Evolutionary conservation across 2,113 vertebrate genomes (phyloP).

Genomic region (Rissa tridactyla): DNA sequence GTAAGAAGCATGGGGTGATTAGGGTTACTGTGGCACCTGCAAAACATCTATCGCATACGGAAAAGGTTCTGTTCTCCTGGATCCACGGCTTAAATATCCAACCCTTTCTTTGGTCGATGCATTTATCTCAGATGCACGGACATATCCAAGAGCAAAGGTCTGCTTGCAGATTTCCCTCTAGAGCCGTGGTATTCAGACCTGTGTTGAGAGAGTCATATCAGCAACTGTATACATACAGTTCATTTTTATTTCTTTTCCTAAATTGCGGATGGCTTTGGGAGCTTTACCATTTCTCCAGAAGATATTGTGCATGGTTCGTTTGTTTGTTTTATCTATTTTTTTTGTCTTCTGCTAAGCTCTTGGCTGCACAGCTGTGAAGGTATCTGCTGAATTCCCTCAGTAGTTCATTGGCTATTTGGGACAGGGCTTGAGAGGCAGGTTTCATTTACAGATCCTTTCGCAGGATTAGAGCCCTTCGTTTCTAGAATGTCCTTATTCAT

Average conservation of each 20-base stretch:
- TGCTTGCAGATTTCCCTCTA: neutral
- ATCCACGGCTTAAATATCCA: neutral
- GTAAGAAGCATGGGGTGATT: neutral
- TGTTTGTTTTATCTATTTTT: neutral
- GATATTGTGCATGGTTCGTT: neutral
- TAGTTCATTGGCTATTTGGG: neutral
- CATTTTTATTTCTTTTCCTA: neutral
- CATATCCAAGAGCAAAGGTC: neutral
- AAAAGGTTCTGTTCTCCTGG: neutral
- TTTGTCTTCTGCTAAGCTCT: neutral
- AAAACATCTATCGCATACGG: neutral
- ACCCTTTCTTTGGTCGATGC: neutral
- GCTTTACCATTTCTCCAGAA: neutral
- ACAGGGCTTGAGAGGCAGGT: neutral
- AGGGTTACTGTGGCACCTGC: neutral
- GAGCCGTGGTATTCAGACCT: neutral
- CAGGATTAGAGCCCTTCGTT: slow-evolving; percentile 19
- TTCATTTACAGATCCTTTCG: slow-evolving; percentile 16
- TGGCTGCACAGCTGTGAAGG: neutral
- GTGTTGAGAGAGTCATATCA: neutral
- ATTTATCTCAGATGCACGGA: neutral
- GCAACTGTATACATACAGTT: neutral
- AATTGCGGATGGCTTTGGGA: neutral
- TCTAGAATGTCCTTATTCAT: slow-evolving; percentile 46
- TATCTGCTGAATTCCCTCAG: neutral